phyloP scores from a whole-genome alignment of 2,113 vertebrate genomes.

The Numida meleagris region DNA sequence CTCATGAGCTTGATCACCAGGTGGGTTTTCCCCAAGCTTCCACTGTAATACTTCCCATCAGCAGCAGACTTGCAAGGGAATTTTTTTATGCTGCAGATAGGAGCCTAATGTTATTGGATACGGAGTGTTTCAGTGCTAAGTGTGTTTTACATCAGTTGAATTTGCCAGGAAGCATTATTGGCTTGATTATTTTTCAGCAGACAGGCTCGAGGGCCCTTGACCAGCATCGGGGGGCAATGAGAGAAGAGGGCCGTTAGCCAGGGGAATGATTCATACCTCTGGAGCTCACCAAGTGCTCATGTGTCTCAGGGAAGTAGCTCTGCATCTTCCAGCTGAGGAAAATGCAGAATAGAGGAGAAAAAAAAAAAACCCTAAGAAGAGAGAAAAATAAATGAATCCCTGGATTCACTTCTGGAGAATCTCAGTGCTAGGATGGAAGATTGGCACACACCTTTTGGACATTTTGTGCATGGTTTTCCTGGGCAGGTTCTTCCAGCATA shows the following conservation, averaged over 20 bases:
- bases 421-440: not conserved
- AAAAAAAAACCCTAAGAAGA: not conserved
- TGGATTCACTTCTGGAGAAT: constrained; percentile 3
- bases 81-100: constrained; percentile 44
- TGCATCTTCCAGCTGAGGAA: not conserved
- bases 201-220: not conserved
- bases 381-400: not conserved
- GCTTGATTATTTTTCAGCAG: constrained; percentile 64
- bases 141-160: constrained; percentile 13
- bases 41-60: constrained; percentile 58
- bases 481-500: not conserved
- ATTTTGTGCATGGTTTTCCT: not conserved
- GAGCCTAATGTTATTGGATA: not conserved
- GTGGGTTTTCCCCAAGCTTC: constrained; percentile 76
- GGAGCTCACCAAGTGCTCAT: constrained; percentile 11
- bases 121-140: not conserved
- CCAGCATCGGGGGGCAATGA: not conserved
- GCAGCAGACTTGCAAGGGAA: constrained; percentile 39
- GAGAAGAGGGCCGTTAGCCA: not conserved
- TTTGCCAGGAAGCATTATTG: constrained; percentile 44
- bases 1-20: constrained; percentile 75
- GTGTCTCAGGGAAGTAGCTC: not conserved
- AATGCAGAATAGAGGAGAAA: not conserved
- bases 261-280: constrained; percentile 1
- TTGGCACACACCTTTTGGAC: constrained; percentile 5